phyloP scores from a whole-genome alignment of 2,113 vertebrate species.

The Gallinago jamesoni region DNA sequence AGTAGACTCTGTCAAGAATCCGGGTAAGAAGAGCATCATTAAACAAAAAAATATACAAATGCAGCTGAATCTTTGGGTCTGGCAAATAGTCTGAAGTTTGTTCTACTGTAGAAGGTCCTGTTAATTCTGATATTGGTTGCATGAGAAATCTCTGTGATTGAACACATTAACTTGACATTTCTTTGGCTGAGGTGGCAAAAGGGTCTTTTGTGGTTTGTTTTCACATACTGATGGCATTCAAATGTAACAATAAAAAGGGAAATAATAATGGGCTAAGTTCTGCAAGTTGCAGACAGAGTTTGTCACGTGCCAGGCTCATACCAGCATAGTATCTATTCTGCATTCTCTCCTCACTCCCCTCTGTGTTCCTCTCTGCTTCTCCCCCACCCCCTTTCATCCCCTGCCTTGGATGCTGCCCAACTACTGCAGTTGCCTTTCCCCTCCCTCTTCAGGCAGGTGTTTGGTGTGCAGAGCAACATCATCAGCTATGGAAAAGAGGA shows the following conservation, averaged over 20 bases:
- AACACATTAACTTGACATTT: neutral
- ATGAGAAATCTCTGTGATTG: neutral
- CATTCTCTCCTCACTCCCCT: neutral
- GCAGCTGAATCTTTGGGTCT: neutral
- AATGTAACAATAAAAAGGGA: neutral
- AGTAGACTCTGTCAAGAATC: conserved; percentile 93
- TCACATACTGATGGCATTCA: neutral
- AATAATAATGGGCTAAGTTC: neutral
- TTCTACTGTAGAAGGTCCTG: neutral
- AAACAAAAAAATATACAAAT: neutral
- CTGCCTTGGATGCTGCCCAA: neutral
- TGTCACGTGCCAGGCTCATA: neutral
- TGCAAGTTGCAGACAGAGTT: neutral
- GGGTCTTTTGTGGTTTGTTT: neutral
- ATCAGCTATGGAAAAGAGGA: neutral
- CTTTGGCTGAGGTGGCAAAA: neutral
- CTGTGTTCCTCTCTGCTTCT: neutral
- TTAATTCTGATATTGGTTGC: neutral
- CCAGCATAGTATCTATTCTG: neutral
- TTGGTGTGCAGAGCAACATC: neutral
- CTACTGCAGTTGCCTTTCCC: neutral
- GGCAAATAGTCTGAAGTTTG: neutral
- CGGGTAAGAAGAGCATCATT: conserved; percentile 76
- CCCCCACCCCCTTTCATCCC: fast-evolving
- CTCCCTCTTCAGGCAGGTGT: neutral